Conservation (phyloP, 2,888 invertebrate species). For the Temnothorax unifasciatus region DNA sequence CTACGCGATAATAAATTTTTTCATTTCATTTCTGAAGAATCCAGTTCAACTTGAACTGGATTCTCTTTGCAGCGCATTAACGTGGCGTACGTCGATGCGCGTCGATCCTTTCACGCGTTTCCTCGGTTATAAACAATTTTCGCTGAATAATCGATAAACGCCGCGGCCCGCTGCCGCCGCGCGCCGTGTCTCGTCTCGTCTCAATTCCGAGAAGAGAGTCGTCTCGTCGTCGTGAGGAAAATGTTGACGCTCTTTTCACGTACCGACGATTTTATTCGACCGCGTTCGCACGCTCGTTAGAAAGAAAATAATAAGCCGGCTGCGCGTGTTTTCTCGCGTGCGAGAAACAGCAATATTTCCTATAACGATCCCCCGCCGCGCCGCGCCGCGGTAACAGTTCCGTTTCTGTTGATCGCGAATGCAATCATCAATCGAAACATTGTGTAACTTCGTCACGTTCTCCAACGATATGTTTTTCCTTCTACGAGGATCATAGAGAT, state of each 20-base stretch:
- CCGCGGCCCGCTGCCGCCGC: neutral
- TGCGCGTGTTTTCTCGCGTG: neutral
- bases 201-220: neutral
- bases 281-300: slow-evolving; percentile 40
- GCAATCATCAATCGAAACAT: slow-evolving; percentile 28
- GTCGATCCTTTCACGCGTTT: slow-evolving; percentile 22
- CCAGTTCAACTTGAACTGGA: slow-evolving; percentile 40
- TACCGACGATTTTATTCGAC: slow-evolving; percentile 13
- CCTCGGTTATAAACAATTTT: neutral
- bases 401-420: neutral
- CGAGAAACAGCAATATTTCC: slow-evolving; percentile 11
- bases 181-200: neutral
- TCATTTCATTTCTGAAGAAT: slow-evolving; percentile 35
- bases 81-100: neutral
- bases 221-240: neutral
- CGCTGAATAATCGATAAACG: neutral
- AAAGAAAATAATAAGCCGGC: neutral
- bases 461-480: slow-evolving; percentile 20
- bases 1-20: neutral
- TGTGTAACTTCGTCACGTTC: slow-evolving; percentile 17
- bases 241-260: neutral
- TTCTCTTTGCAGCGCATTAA: slow-evolving; percentile 1
- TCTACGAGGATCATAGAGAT: slow-evolving; percentile 45
- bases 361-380: neutral
- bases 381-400: neutral